These are phyloP conservation scores for Lepidocyrtinus sp. DNA, from an alignment of 2,888 invertebrate species.

Conservation along the genomic window DNA sequence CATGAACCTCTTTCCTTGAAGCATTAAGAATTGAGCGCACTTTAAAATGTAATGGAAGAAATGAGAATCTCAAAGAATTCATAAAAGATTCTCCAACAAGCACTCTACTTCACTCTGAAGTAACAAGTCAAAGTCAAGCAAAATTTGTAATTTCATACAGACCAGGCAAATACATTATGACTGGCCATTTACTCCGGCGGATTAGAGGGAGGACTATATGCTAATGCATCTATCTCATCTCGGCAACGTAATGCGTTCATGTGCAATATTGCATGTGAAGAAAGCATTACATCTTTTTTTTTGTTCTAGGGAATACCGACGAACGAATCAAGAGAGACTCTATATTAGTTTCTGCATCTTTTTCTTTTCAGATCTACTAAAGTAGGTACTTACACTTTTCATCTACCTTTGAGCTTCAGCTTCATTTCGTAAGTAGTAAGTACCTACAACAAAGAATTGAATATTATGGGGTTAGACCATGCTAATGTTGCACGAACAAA, in stretches of 20 bases:
- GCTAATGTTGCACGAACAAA: too few relatives aligned
- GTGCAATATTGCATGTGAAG: slow-evolving; percentile 11
- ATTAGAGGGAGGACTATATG: slow-evolving; percentile 6
- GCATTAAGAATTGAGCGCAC: not conserved
- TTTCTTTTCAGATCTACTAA: too few relatives aligned
- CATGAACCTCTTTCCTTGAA: not conserved
- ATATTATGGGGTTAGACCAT: too few relatives aligned
- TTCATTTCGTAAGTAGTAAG: too few relatives aligned
- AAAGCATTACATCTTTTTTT: not conserved
- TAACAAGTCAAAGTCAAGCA: too few relatives aligned
- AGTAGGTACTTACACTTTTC: too few relatives aligned
- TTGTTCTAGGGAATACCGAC: not conserved
- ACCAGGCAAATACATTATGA: not conserved
- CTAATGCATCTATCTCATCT: not conserved
- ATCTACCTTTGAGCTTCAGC: too few relatives aligned
- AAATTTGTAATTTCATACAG: slow-evolving; percentile 6
- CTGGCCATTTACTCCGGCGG: not conserved
- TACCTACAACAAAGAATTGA: too few relatives aligned
- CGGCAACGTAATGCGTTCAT: too few relatives aligned
- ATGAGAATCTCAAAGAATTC: not conserved
- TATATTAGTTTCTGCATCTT: too few relatives aligned
- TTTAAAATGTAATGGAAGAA: not conserved
- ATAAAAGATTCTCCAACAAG: not conserved
- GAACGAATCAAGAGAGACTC: too few relatives aligned
- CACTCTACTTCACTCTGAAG: too few relatives aligned